Evolutionary conservation across 2,797 vertebrate genomes (phyloP).

Genomic region (Smutsia gigantea): DNA sequence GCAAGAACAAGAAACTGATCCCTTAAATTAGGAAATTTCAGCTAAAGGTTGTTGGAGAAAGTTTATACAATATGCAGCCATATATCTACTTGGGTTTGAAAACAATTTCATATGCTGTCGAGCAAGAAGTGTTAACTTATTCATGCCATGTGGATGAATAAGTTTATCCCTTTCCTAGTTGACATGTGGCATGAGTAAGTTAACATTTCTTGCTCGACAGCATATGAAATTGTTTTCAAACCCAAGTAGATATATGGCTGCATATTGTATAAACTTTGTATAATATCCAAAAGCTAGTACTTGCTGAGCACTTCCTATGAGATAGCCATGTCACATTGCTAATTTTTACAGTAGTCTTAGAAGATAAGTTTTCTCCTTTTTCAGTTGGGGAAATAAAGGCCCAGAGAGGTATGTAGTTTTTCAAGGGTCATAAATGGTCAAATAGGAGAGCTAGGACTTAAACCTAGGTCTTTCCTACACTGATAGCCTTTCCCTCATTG

Average conservation of each 20-base stretch:
- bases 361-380: not conserved
- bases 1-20: not conserved
- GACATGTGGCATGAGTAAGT: not conserved
- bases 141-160: no score
- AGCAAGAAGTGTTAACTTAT: not conserved
- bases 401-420: not conserved
- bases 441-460: not conserved
- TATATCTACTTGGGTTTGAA: not conserved
- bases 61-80: not conserved
- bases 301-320: not conserved
- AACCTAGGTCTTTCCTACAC: not conserved
- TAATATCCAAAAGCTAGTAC: not conserved
- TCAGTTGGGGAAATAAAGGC: not conserved
- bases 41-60: not conserved
- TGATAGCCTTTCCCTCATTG: not conserved
- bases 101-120: not conserved
- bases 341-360: not conserved
- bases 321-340: not conserved
- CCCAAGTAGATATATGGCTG: not conserved
- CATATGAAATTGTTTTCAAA: not conserved
- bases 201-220: not conserved
- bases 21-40: constrained; percentile 7
- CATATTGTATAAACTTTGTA: not conserved
- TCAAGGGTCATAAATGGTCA: not conserved
- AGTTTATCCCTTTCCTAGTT: no score